Evolutionary conservation across 2,888 invertebrate genomes (phyloP).

Genomic region (Anthophora plumipes): DNA sequence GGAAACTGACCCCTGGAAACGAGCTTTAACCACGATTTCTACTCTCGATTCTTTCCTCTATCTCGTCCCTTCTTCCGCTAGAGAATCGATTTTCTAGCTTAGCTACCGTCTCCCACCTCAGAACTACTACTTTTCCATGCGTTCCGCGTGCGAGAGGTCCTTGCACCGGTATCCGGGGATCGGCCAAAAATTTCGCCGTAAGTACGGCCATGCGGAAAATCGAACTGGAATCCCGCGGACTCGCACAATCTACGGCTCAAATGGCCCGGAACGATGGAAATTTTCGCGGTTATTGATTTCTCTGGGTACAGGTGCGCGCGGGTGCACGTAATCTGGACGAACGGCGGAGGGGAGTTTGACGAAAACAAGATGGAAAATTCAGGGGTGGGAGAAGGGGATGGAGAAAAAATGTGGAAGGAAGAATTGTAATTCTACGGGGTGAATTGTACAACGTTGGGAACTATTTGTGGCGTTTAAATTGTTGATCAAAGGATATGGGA

Average conservation of each 20-base stretch:
- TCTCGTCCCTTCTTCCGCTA: neutral
- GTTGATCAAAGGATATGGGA: too few relatives aligned
- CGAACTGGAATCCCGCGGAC: constrained; percentile 76
- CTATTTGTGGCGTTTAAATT: neutral
- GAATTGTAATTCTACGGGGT: neutral
- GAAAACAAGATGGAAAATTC: constrained; percentile 42
- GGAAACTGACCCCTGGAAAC: neutral
- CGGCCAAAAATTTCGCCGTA: constrained; percentile 67
- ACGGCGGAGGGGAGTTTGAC: constrained; percentile 12
- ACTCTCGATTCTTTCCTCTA: neutral
- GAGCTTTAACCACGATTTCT: constrained; percentile 22
- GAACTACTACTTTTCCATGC: constrained; percentile 13
- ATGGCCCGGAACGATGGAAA: constrained; percentile 76
- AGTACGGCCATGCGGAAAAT: constrained; percentile 76
- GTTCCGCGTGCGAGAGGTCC: constrained; percentile 22
- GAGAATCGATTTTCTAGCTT: neutral
- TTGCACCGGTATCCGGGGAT: constrained; percentile 5
- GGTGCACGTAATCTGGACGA: constrained; percentile 62
- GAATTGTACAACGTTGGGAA: neutral
- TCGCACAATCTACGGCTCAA: constrained; percentile 72
- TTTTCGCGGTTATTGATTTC: constrained; percentile 77
- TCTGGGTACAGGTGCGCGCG: constrained; percentile 70
- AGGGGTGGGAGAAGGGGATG: neutral
- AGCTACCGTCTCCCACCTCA: neutral
- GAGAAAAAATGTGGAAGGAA: too few relatives aligned